phyloP scores from a whole-genome alignment of 2,113 vertebrate genomes.

The Carollia perspicillata region DNA sequence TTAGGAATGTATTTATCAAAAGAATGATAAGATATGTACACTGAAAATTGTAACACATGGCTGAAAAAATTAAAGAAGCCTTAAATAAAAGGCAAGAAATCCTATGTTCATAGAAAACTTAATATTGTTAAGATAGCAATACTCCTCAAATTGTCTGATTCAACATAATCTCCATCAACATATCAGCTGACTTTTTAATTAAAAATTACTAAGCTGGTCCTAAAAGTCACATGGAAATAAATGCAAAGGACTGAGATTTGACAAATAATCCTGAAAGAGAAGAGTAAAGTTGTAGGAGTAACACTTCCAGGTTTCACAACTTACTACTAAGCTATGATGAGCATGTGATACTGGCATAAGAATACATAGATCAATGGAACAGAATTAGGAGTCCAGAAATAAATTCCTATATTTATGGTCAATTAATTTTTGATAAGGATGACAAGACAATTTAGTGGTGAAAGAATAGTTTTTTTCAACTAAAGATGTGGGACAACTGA shows the following conservation, averaged over 20 bases:
- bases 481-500: not conserved
- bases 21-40: not conserved
- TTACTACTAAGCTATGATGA: not conserved
- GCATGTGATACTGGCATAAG: not conserved
- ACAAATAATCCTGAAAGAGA: slow-evolving; percentile 6
- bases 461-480: slow-evolving; percentile 2
- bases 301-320: not conserved
- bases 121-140: not conserved
- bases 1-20: not conserved
- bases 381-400: not conserved
- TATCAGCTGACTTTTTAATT: not conserved
- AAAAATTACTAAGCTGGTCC: not conserved
- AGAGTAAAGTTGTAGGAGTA: not conserved
- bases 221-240: slow-evolving; percentile 31
- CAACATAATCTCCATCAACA: not conserved
- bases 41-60: slow-evolving; percentile 3
- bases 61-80: slow-evolving; percentile 33
- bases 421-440: not conserved
- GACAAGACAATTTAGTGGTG: not conserved
- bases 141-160: not conserved
- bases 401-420: not conserved
- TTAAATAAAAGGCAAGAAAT: slow-evolving; percentile 21
- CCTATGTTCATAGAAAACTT: not conserved
- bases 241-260: not conserved
- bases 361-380: not conserved